Evolutionary conservation across 2,797 vertebrate genomes (phyloP).

Genomic region (Mustela erminea): DNA sequence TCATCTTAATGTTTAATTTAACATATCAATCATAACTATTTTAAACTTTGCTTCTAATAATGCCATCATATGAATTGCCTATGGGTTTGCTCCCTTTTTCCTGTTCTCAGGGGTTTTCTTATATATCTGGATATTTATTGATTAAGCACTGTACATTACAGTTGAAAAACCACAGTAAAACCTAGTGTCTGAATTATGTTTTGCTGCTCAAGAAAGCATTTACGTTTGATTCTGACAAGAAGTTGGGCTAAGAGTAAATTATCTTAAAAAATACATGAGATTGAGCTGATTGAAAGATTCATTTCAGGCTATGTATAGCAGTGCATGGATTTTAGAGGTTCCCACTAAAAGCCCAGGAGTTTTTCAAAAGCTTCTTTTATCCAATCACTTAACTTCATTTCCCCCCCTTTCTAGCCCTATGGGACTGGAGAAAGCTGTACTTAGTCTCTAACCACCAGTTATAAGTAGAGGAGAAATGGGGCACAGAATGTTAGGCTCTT

Average conservation of each 20-base stretch:
- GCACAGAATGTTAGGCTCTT: background rate
- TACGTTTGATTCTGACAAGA: background rate
- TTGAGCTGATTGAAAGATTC: background rate
- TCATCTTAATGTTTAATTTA: constrained; percentile 6
- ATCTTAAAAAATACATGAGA: background rate
- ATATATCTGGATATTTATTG: background rate
- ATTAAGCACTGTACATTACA: background rate
- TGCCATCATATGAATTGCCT: background rate
- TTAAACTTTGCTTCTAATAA: background rate
- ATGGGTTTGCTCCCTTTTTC: background rate
- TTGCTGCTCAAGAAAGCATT: background rate
- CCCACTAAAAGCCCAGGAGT: background rate
- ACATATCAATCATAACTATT: background rate
- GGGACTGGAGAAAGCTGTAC: background rate
- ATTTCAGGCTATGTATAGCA: background rate
- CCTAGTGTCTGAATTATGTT: background rate
- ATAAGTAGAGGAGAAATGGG: background rate
- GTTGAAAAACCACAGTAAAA: background rate
- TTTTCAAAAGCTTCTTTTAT: background rate
- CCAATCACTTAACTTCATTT: background rate
- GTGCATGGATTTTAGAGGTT: background rate
- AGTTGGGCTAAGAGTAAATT: background rate
- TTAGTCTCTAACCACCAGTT: background rate
- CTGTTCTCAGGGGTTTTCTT: background rate
- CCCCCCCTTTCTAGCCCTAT: background rate